Base-by-base conservation (phyloP, 2,888 invertebrate species). In the Heliconius hortense region DNA sequence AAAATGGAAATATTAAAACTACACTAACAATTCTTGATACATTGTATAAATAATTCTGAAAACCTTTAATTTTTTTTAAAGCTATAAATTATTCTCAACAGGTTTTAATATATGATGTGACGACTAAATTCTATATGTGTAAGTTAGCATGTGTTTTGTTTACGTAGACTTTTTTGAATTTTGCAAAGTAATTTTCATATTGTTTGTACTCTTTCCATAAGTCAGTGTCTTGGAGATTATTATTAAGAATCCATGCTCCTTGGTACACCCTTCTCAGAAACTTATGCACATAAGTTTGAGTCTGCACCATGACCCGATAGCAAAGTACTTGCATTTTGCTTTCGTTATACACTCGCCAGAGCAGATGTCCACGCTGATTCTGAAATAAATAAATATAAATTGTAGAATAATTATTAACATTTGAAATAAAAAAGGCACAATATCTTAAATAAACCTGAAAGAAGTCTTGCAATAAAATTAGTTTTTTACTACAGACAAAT, bases 261-360 rank as follows among this genome's bases (percentile, higher is more conserved):
- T 15, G 18, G 3, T 24, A 26, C 39, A 60, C 18, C 18, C 26
- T 24, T 60, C 86, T 84, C 26, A 90, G 75, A 28, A 84, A 69
- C 78, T 85, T 89, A 80, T 90, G 90, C 2, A 87, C 35, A 2
- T 79, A 81, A 73, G 84, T 92, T 79, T 92, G 91, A 0, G 92
- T 92, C 79, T 92, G 90, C 59, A 93, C 90, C 77, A 88, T 78
- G 21, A 92, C 91, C 1, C 86, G 86, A 81, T 90, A 93, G 81
- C 93, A 92, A 15, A 93, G 81, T 26, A 93, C 89, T 78, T 85
- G 84, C 28, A 80, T 79, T 4, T 87, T 84, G 2, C 80, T 71
- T 80, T 92, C 92, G 79, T 92, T 92, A 80, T 86, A 85, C 68
- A 92, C 88, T 15, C 87, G 84, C 93, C 93, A 93, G 56, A 85